These are phyloP conservation scores for Tanaodytes sp. DNA, from an alignment of 2,888 invertebrate species.

Conservation along the genomic window DNA sequence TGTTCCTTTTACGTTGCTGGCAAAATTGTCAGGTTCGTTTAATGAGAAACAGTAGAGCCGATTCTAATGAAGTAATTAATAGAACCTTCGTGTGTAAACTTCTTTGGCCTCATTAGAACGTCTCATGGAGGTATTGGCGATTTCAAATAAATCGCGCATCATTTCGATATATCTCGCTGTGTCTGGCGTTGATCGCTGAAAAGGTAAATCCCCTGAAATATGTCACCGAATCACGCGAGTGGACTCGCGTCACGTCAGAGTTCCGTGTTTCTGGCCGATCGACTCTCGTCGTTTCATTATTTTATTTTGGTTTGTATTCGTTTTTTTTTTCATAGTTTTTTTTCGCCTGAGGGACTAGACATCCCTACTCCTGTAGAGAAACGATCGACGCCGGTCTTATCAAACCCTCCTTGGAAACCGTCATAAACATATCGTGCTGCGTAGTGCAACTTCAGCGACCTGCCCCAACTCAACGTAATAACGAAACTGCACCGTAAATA, in stretches of 20 bases:
- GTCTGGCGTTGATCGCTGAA: conserved; percentile 43
- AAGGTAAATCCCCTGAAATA: conserved; percentile 53
- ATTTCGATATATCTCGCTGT: conserved; percentile 33
- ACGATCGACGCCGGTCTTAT: conserved; percentile 56
- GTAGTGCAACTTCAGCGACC: conserved; percentile 62
- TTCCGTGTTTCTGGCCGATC: conserved; percentile 54
- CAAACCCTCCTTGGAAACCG: conserved; percentile 59
- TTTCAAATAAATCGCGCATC: conserved; percentile 34
- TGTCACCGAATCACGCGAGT: conserved; percentile 55
- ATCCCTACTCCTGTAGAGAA: conserved; percentile 33
- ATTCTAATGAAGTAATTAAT: background rate
- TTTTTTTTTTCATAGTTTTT: too few species aligned
- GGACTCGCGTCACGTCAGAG: conserved; percentile 53
- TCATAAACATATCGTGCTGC: conserved; percentile 69
- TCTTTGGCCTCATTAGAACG: background rate
- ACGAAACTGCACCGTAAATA: conserved; percentile 72
- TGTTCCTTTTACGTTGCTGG: too few species aligned
- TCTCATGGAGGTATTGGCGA: conserved; percentile 14
- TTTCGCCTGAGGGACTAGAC: conserved; percentile 43
- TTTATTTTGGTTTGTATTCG: too few species aligned
- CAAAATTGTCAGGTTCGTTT: too few species aligned
- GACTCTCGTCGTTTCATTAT: conserved; percentile 41
- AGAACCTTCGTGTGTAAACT: background rate
- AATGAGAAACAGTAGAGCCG: too few species aligned
- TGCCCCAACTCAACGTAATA: conserved; percentile 69